Evolutionary conservation across 2,888 invertebrate genomes (phyloP), one percentile per base, ranked within the genome.

Genomic region (Poecilus cupreus): DNA sequence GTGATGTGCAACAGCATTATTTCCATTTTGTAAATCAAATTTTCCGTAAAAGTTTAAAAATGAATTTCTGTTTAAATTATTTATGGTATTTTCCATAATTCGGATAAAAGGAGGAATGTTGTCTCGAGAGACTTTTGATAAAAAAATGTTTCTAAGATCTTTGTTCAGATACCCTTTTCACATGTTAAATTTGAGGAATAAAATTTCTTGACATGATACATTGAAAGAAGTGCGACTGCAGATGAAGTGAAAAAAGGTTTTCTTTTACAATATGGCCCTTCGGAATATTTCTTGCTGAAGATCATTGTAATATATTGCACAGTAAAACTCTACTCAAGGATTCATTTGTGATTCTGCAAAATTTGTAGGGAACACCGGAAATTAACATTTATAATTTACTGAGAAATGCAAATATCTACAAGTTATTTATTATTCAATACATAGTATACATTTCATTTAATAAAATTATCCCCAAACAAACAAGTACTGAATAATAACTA

Each of bases 221-320:
- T 60, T 60, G 60, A 68, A 39, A 16, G 68, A 20, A 8, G 39
- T 68, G n/a, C 39, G 39, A 43, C 20, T 68, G 39, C 39, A 68
- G 39, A 68, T 68, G 39, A 68, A 68, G 39, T 37, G 68, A 20
- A 68, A 39, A 64, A 68, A 68, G 68, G 68, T 68, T 68, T 64
- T 64, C 60, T 24, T 13, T 10, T 24, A n/a, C 24, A 57, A n/a
- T 24, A 5, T 24, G 11, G 11, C 26, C 57, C 22, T 57, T 22
- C 22, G 11, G 26, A 39, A 39, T 39, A 39, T 57, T 57, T 57
- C 24, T 57, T 26, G 26, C 11, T 11, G 5, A 11, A 60, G 13
- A n/a, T 60, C 11, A 60, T 13, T 24, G 26, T 60, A 60, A 3
- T 24, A 24, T 60, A 26, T 39, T 43, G 13, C 11, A 4, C 8